Evolutionary conservation across 2,797 vertebrate genomes (phyloP).

Genomic region (Cuculus canorus): DNA sequence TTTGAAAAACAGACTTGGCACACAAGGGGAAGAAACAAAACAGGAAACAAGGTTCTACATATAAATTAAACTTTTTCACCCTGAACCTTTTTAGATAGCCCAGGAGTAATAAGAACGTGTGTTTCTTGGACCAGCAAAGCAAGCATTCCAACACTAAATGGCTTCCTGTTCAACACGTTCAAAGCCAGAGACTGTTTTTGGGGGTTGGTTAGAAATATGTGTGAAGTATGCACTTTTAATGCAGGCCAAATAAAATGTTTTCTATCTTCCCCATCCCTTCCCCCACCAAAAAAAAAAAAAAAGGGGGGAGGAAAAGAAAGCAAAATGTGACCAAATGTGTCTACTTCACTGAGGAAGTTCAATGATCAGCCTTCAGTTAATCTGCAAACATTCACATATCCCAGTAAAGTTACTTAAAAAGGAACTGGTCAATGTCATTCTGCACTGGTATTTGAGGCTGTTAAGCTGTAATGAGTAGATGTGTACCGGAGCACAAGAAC

Average conservation of each 20-base stretch:
- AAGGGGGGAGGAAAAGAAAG: conserved; percentile 32
- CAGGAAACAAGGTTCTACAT: conserved; percentile 80
- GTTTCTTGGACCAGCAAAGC: conserved; percentile 85
- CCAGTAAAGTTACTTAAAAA: conserved; percentile 68
- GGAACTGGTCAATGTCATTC: conserved; percentile 59
- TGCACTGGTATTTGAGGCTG: conserved; percentile 33
- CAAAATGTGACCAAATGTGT: conserved; percentile 80
- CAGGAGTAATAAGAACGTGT: conserved; percentile 84
- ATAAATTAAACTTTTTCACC: conserved; percentile 85
- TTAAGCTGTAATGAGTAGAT: conserved; percentile 26
- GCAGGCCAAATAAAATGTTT: conserved; percentile 93
- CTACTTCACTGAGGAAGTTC: conserved; percentile 76
- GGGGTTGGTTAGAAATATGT: conserved; percentile 90
- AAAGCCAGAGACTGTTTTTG: conserved; percentile 84
- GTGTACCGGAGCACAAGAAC: conserved; percentile 28
- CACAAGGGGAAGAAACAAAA: conserved; percentile 68
- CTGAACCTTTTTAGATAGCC: conserved; percentile 79
- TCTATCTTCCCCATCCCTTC: conserved; percentile 63
- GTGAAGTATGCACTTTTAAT: conserved; percentile 88
- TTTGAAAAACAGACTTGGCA: conserved; percentile 78
- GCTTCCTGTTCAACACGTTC: conserved; percentile 93
- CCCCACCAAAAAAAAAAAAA: conserved; percentile 28
- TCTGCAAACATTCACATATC: conserved; percentile 76
- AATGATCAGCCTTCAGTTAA: conserved; percentile 72
- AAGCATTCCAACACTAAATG: conserved; percentile 93